Conservation (phyloP, 2,888 invertebrate species). For the Cosmia trapezina region DNA sequence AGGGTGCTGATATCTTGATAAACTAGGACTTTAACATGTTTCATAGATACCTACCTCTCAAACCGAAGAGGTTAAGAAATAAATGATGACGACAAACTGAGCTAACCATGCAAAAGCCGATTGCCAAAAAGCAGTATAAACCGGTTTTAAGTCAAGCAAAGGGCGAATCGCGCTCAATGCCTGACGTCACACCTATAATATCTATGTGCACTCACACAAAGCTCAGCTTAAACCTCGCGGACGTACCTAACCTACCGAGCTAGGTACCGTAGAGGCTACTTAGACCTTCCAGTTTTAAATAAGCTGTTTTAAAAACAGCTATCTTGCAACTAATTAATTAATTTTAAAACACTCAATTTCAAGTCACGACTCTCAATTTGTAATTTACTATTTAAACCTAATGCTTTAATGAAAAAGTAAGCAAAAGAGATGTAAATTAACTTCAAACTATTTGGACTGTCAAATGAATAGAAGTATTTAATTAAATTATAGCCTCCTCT, state of each 20-base stretch:
- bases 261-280: neutral
- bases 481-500: neutral
- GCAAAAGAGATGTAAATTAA: neutral
- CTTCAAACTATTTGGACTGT: neutral
- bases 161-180: too few species aligned
- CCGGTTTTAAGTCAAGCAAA: too few species aligned
- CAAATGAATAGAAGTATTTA: neutral
- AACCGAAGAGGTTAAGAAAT: neutral
- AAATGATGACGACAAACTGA: neutral
- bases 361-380: neutral
- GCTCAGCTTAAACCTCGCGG: too few species aligned
- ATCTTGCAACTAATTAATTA: neutral
- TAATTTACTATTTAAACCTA: neutral
- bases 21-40: too few species aligned
- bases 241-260: too few species aligned
- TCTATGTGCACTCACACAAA: too few species aligned
- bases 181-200: too few species aligned
- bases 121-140: too few species aligned
- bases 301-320: neutral
- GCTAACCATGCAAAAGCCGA: neutral
- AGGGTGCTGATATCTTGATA: too few species aligned
- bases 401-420: neutral
- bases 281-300: neutral
- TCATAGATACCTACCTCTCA: neutral
- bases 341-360: neutral